Conservation (phyloP, 2,113 vertebrate species). For the Zosterops borbonicus region DNA sequence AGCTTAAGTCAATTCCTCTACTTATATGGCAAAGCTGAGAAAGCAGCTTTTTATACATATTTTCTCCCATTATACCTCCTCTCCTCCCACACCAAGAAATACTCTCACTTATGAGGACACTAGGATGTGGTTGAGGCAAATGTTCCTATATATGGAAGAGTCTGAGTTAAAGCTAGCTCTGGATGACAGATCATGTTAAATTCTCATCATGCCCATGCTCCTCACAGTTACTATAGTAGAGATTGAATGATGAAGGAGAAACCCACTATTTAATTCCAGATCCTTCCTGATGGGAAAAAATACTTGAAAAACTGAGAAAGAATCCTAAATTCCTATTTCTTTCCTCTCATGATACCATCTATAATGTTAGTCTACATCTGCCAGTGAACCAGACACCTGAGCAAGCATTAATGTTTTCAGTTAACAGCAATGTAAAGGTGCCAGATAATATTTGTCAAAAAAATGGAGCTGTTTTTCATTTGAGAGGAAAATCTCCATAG, state of each 20-base stretch:
- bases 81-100: not conserved
- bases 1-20: constrained; percentile 17
- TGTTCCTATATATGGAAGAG: constrained; percentile 50
- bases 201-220: constrained; percentile 3
- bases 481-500: constrained; percentile 16
- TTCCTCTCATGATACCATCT: not conserved
- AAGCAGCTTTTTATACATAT: not conserved
- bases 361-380: not conserved
- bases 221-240: not conserved
- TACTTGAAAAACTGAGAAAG: not conserved
- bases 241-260: constrained; percentile 17
- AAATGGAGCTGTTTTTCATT: constrained; percentile 58
- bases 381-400: not conserved
- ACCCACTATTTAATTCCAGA: not conserved
- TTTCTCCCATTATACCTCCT: constrained; percentile 9
- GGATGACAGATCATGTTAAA: constrained; percentile 23
- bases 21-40: constrained; percentile 28
- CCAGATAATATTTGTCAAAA: constrained; percentile 50
- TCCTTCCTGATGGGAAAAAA: not conserved
- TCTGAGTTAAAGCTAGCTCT: constrained; percentile 25
- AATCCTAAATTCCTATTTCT: not conserved
- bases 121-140: not conserved
- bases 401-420: constrained; percentile 46
- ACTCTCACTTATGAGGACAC: not conserved
- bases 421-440: constrained; percentile 51